Conservation (phyloP, 2,113 vertebrate genomes). For the Takifugu flavidus region DNA sequence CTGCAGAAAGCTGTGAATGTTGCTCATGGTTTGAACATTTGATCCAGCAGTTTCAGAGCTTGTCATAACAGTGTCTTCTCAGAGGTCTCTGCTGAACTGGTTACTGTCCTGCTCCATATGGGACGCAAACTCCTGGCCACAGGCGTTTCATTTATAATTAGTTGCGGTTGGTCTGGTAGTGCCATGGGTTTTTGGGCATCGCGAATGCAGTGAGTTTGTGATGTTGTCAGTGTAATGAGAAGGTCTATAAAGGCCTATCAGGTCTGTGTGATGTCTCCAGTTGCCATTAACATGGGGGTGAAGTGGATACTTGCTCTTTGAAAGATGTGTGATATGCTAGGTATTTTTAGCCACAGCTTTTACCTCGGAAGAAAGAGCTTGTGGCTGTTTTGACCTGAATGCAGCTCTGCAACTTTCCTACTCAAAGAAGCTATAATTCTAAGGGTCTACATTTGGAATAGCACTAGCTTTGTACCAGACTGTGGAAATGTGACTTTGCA, state of each 20-base stretch:
- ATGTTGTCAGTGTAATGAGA: slow-evolving; percentile 46
- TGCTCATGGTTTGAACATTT: slow-evolving; percentile 68
- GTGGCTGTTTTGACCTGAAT: slow-evolving; percentile 39
- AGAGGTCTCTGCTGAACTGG: slow-evolving; percentile 5
- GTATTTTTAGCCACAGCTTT: slow-evolving; percentile 68
- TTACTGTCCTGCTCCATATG: too few relatives aligned
- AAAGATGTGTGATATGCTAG: slow-evolving; percentile 66
- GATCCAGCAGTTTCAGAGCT: slow-evolving; percentile 54
- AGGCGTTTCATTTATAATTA: slow-evolving; percentile 53
- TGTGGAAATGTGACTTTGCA: too few relatives aligned
- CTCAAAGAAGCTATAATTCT: background rate
- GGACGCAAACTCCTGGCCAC: too few relatives aligned
- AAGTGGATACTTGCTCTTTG: slow-evolving; percentile 57
- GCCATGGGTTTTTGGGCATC: slow-evolving; percentile 42
- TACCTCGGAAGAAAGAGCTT: slow-evolving; percentile 38
- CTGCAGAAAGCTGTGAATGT: slow-evolving; percentile 65
- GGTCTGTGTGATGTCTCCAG: slow-evolving; percentile 53
- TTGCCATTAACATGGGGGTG: slow-evolving; percentile 59
- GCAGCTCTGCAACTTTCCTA: background rate
- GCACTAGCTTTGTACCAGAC: too few relatives aligned
- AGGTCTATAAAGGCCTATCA: slow-evolving; percentile 53
- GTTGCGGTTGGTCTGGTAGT: slow-evolving; percentile 46
- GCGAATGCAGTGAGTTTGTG: slow-evolving; percentile 47
- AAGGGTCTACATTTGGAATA: background rate
- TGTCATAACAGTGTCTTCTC: slow-evolving; percentile 55